phyloP scores from a whole-genome alignment of 2,888 invertebrate species.

The Nomada ferruginata region DNA sequence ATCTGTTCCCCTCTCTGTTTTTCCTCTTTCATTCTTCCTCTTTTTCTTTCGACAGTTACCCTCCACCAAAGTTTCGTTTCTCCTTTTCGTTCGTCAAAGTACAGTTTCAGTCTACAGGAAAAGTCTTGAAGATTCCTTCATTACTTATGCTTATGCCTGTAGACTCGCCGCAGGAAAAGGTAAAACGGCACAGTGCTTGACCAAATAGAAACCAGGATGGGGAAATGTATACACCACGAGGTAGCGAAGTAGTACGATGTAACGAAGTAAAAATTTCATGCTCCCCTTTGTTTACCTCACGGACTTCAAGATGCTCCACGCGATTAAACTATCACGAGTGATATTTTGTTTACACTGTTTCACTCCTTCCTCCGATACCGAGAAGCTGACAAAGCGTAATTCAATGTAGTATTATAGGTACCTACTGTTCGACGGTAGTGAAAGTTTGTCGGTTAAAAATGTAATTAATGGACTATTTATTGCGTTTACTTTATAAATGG shows the following conservation, averaged over 20 bases:
- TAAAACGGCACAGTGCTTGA: conserved; percentile 52
- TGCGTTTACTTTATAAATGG: too few relatives aligned
- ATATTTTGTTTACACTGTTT: conserved; percentile 1
- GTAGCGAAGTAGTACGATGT: conserved; percentile 35
- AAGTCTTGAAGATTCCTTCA: conserved; percentile 70
- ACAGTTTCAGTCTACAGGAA: conserved; percentile 53
- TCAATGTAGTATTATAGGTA: too few relatives aligned
- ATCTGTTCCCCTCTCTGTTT: neutral
- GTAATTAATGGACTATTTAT: too few relatives aligned
- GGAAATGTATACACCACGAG: conserved; percentile 29
- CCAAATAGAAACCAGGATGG: conserved; percentile 40
- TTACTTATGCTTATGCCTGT: conserved; percentile 63
- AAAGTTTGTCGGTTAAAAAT: too few relatives aligned
- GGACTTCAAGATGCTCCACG: conserved; percentile 1
- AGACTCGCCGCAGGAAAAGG: conserved; percentile 49
- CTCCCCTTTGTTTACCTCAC: conserved; percentile 9
- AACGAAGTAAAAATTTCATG: conserved; percentile 51
- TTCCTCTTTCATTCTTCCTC: neutral
- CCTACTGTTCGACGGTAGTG: too few relatives aligned
- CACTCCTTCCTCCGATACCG: neutral
- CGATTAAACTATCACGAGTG: conserved; percentile 1
- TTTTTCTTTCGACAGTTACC: conserved; percentile 5
- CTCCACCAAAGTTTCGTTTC: conserved; percentile 31
- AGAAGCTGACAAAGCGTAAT: neutral
- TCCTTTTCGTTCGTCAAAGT: conserved; percentile 32